phyloP scores from a whole-genome alignment of 2,113 vertebrate species.

The Rafetus swinhoei region DNA sequence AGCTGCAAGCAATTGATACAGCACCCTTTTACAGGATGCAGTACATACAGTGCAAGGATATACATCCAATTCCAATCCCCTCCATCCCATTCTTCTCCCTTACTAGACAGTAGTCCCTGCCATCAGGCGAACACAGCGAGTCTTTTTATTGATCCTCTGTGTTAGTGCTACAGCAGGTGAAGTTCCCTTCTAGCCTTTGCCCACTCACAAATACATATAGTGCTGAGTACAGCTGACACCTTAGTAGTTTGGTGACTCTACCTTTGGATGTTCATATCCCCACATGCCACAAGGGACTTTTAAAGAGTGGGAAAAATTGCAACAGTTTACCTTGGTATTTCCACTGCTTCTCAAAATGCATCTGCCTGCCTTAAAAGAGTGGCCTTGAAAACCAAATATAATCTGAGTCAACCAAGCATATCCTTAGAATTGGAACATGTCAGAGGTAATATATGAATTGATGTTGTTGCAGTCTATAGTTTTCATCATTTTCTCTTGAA shows the following conservation, averaged over 20 bases:
- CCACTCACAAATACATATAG: background rate
- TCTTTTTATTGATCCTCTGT: background rate
- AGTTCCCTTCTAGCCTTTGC: background rate
- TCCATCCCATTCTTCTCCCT: background rate
- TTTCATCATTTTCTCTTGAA: background rate
- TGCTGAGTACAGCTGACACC: background rate
- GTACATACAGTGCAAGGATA: background rate
- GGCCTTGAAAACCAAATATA: constrained; percentile 41
- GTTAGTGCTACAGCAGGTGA: background rate
- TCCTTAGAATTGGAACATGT: constrained; percentile 16
- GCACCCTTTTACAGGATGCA: background rate
- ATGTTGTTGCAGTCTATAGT: background rate
- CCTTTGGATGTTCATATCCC: constrained; percentile 11
- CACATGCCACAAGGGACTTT: background rate
- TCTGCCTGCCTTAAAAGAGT: constrained; percentile 4
- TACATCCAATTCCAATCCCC: background rate
- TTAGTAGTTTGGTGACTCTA: background rate
- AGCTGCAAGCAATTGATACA: background rate
- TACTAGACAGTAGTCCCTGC: background rate
- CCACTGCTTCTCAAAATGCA: constrained; percentile 1
- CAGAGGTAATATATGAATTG: constrained; percentile 42
- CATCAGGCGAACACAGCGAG: background rate
- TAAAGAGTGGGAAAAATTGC: background rate
- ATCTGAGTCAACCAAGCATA: constrained; percentile 31
- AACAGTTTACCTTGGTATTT: constrained; percentile 2